A percentile compares a stretch with the other conserved stretches of the same genome.
Conservation (phyloP, 2,888 invertebrate genomes). For the Norana najaformis region DNA sequence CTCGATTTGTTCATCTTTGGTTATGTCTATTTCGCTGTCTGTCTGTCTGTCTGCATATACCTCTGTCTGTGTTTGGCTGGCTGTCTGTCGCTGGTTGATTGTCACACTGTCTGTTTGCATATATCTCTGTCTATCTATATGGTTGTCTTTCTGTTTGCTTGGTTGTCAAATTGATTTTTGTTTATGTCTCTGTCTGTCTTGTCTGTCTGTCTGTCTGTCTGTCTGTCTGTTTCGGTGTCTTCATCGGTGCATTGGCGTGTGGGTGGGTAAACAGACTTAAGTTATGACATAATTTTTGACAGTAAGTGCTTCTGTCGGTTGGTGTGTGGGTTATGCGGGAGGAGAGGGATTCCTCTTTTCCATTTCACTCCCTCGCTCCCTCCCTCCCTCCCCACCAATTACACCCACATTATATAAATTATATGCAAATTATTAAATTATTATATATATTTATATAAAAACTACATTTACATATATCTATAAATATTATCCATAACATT, state of each 20-base stretch:
- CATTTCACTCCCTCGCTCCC: neutral
- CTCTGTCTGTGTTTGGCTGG: too few species aligned
- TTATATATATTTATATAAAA: neutral
- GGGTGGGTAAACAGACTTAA: neutral
- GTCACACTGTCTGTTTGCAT: too few species aligned
- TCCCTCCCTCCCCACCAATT: neutral
- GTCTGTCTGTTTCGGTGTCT: neutral
- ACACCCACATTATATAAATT: neutral
- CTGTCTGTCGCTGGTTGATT: too few species aligned
- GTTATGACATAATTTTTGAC: neutral
- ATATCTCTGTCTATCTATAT: too few species aligned
- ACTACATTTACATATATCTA: neutral
- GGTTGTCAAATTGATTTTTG: too few species aligned
- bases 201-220: neutral
- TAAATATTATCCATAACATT: neutral
- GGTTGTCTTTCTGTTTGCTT: neutral
- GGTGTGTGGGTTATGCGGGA: neutral
- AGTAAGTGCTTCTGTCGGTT: neutral
- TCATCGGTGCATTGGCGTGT: neutral
- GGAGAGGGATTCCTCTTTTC: neutral
- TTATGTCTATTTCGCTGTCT: too few species aligned
- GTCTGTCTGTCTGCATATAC: too few species aligned
- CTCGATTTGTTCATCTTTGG: too few species aligned
- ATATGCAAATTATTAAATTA: neutral
- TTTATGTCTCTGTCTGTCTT: neutral